Evolutionary conservation across 64 coral and sea anemone genomes (phyloP).

Genomic region (Trachythela sp.): DNA sequence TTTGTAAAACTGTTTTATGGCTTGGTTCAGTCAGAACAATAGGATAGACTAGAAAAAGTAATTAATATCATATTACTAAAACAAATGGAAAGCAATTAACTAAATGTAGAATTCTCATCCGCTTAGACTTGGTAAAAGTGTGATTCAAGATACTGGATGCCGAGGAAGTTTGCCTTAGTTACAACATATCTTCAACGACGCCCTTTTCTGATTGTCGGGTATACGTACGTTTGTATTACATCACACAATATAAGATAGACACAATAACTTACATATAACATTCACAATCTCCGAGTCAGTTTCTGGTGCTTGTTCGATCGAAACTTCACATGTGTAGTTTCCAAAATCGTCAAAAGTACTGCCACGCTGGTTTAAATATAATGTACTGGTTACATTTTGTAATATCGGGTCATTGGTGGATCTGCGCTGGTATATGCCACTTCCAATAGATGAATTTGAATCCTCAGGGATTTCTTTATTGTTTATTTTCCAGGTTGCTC

Average conservation of each 20-base stretch:
- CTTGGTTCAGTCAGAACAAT: neutral
- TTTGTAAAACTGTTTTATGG: neutral
- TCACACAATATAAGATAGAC: too few relatives aligned
- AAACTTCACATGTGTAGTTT: neutral
- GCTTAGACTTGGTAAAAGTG: too few relatives aligned
- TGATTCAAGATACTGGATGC: too few relatives aligned
- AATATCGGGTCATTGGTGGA: neutral
- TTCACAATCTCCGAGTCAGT: neutral
- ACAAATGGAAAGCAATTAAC: neutral
- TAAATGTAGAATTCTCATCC: too few relatives aligned
- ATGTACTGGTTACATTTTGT: neutral
- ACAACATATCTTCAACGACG: too few relatives aligned
- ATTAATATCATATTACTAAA: neutral
- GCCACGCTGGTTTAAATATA: neutral
- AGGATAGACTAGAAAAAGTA: neutral
- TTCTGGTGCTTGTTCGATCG: neutral
- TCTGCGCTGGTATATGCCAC: neutral
- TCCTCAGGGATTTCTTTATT: neutral
- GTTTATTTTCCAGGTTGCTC: neutral
- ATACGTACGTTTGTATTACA: too few relatives aligned
- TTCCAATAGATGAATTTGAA: neutral
- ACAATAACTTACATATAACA: neutral
- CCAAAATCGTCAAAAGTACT: neutral
- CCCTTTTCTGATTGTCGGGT: too few relatives aligned
- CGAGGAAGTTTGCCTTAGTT: too few relatives aligned